Base-by-base conservation (phyloP, 2,888 invertebrate genomes). In the Drosophila nigricruria region DNA sequence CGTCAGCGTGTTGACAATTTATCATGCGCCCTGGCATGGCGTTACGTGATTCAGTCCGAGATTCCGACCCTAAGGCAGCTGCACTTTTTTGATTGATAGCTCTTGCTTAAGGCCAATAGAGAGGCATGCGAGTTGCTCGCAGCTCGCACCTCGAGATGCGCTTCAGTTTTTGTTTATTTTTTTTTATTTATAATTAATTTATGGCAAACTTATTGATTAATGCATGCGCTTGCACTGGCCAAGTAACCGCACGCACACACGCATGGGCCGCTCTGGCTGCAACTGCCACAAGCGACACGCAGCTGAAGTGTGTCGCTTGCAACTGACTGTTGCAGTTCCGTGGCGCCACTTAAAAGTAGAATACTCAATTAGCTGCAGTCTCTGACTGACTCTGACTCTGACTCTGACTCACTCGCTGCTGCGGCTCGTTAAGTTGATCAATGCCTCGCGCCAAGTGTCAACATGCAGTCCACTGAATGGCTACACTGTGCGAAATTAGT, bases 1-100 rank as follows among this genome's bases (percentile, higher is more conserved):
- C 91, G 91, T 90, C 91, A 90, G 91, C 85, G 77, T 87, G 90
- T 88, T 89, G 90, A 90, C 86, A 87, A 91, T 91, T 90, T 90
- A 91, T 91, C 90, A 82, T 89, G 83, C 59, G 71, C 73, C 59
- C 52, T 64, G 67, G 77, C 57, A 49, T 38, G 68, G 42, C 47
- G 38, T 40, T 73, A 77, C 77, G 77, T 77, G 77, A 77, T 77
- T 73, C 76, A 69, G 72, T 68, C 61, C 49, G 47, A 53, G 63
- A 62, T 56, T 50, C 36, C 5, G 36, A 20, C 30, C 56, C 77
- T 77, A 77, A 82, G 77, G 75, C 75, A 69, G 68, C 58, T 83
- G 84, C 86, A 77, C 72, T 86, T 81, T 49, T 49, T 87, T 84
- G 84, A 84, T 84, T 84, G 87, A 84, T 84, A 77, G 83, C 75